Conservation (phyloP, 2,888 invertebrate genomes). For the Stratiomys singularior region DNA sequence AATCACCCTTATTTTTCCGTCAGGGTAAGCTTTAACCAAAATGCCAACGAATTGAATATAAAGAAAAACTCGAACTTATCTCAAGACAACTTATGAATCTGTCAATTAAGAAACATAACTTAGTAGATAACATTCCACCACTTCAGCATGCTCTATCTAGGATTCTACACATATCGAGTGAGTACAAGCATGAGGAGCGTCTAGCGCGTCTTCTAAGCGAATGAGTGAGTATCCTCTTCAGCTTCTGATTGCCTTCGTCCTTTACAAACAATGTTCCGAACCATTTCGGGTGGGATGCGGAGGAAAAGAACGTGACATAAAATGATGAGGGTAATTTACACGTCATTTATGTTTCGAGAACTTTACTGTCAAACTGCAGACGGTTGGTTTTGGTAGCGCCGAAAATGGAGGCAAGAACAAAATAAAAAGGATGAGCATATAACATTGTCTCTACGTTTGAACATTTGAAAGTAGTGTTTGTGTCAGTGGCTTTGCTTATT, state of each 20-base stretch:
- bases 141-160: background rate
- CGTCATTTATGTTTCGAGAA: conserved; percentile 50
- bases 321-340: conserved; percentile 53
- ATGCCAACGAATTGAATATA: too few relatives aligned
- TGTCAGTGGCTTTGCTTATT: background rate
- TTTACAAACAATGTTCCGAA: background rate
- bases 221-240: background rate
- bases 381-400: background rate
- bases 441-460: background rate
- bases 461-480: background rate
- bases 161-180: background rate
- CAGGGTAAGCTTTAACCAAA: background rate
- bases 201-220: background rate
- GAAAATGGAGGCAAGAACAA: background rate
- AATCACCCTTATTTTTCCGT: background rate
- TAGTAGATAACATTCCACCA: conserved; percentile 41
- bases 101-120: conserved; percentile 50
- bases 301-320: conserved; percentile 50
- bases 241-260: conserved; percentile 9
- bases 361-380: background rate
- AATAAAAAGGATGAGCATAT: background rate
- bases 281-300: background rate
- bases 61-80: too few relatives aligned
- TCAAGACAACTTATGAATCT: conserved; percentile 45
- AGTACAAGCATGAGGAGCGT: background rate